Conservation (phyloP, 35 echinoderm and acorn worm species). For the Apostichopus parvimensis region DNA sequence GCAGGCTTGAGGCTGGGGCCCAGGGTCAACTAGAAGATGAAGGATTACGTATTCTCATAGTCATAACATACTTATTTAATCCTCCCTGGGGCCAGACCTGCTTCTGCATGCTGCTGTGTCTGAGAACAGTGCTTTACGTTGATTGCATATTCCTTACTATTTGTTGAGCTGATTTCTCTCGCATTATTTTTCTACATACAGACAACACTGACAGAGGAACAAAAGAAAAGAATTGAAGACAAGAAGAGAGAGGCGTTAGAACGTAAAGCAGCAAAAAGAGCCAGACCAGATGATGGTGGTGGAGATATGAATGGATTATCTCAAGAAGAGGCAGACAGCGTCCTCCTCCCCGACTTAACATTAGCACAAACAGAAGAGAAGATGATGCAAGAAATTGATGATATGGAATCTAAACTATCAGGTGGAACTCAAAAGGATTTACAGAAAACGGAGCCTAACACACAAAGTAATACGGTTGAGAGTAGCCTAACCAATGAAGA, state of each 20-base stretch:
- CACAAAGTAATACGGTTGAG: neutral
- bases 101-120: neutral
- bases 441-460: neutral
- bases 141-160: neutral
- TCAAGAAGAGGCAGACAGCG: slow-evolving; percentile 21
- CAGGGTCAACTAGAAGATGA: too few species aligned
- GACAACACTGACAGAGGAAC: slow-evolving; percentile 47
- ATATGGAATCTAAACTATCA: neutral
- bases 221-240: slow-evolving; percentile 47
- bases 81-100: too few species aligned
- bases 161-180: too few species aligned
- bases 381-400: neutral
- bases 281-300: neutral
- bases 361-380: slow-evolving; percentile 12
- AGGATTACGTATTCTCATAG: too few species aligned
- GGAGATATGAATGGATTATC: neutral
- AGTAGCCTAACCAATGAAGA: slow-evolving; percentile 9
- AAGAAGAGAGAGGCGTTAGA: slow-evolving; percentile 22
- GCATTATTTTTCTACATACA: neutral
- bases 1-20: too few species aligned
- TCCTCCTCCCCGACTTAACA: neutral
- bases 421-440: slow-evolving; percentile 2
- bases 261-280: slow-evolving; percentile 36
- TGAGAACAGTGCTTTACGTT: neutral
- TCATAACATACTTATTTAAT: too few species aligned